phyloP scores from a whole-genome alignment of 1,140 invertebrate genomes.

The Sycophila sp. region DNA sequence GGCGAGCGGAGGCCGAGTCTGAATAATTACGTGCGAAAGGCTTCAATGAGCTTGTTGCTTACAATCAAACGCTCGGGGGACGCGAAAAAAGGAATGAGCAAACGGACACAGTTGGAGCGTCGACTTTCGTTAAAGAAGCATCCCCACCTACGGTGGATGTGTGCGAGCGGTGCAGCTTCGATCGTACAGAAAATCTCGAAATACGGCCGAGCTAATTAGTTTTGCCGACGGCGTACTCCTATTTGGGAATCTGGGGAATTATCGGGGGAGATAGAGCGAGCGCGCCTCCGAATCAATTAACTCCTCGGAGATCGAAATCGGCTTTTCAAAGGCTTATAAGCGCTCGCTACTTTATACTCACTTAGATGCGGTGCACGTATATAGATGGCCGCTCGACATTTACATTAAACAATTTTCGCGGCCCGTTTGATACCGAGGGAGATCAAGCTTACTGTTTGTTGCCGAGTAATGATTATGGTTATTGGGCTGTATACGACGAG shows the following conservation, averaged over 20 bases:
- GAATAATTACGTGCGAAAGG: constrained; percentile 33
- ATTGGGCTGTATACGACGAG: background rate
- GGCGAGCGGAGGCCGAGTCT: background rate
- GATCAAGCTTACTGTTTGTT: too few species aligned
- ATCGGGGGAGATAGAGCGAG: constrained; percentile 1
- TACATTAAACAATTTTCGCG: too few species aligned
- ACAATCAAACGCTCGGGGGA: constrained; percentile 25
- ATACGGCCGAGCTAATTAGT: constrained; percentile 5
- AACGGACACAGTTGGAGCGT: too few species aligned
- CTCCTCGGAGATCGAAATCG: constrained; percentile 2
- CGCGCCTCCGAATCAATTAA: constrained; percentile 19
- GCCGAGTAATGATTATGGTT: too few species aligned
- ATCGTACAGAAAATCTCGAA: background rate
- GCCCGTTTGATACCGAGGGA: too few species aligned
- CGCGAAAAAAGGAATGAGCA: too few species aligned
- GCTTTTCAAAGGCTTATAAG: background rate
- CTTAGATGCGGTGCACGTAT: too few species aligned
- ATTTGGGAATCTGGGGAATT: constrained; percentile 14
- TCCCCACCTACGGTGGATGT: too few species aligned
- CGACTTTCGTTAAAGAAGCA: constrained; percentile 14
- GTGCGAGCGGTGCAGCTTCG: background rate
- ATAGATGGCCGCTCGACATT: too few species aligned
- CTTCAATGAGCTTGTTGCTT: constrained; percentile 16
- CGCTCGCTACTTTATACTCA: too few species aligned
- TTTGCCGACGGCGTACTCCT: background rate